Conservation (phyloP, 2,113 vertebrate species). For the Sprattus sprattus region DNA sequence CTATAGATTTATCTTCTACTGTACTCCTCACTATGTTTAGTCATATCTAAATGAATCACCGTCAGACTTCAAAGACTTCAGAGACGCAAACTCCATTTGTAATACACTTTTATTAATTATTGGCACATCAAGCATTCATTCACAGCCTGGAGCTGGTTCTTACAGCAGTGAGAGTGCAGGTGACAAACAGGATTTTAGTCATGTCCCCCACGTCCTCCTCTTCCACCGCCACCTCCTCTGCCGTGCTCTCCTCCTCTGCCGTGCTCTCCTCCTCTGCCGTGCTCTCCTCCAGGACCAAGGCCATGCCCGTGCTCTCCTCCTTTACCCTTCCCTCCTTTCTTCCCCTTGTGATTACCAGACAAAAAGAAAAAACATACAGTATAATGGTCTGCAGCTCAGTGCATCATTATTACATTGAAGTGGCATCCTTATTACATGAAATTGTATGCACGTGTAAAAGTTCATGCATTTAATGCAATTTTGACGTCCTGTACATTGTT, state of each 20-base stretch:
- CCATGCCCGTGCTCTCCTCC: conserved; percentile 12
- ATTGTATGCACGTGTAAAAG: neutral
- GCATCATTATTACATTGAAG: neutral
- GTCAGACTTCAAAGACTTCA: neutral
- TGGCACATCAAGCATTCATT: neutral
- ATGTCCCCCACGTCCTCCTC: conserved; percentile 17
- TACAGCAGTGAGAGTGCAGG: neutral
- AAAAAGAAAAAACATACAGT: neutral
- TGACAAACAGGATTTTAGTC: neutral
- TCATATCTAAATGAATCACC: neutral
- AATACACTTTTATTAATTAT: neutral
- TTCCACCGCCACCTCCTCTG: neutral
- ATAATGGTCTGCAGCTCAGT: neutral
- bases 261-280: fast-evolving
- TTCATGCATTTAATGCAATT: neutral
- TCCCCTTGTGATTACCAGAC: neutral
- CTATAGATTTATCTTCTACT: neutral
- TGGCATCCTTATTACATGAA: neutral
- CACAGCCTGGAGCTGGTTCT: neutral
- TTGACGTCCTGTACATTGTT: too few relatives aligned
- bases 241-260: neutral
- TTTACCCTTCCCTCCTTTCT: conserved; percentile 18
- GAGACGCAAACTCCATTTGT: too few relatives aligned
- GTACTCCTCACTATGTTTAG: neutral
- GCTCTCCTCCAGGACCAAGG: neutral